A percentile compares a stretch with the other conserved stretches of the same genome.
These are phyloP conservation scores for Protobothrops mucrosquamatus DNA, from an alignment of 2,113 vertebrate species.

Conservation along the genomic window DNA sequence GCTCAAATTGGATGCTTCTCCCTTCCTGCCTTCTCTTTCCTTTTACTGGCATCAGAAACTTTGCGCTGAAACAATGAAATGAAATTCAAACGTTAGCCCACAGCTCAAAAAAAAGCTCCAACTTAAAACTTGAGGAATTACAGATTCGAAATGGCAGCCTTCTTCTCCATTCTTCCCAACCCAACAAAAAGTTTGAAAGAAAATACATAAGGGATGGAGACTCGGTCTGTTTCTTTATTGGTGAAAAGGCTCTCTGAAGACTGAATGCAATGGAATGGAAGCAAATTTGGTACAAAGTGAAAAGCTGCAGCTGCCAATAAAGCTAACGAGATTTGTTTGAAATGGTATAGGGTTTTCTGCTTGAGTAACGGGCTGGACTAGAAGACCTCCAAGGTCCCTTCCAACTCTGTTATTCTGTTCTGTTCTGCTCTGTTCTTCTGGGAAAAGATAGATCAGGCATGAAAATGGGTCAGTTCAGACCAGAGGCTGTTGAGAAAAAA, in stretches of 20 bases:
- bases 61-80: neutral
- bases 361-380: neutral
- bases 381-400: neutral
- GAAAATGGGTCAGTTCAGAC: neutral
- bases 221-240: neutral
- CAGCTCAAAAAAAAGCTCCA: neutral
- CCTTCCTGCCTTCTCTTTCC: neutral
- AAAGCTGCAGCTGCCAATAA: neutral
- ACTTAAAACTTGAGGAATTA: neutral
- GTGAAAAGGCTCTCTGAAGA: neutral
- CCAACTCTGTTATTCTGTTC: neutral
- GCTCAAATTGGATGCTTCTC: accelerated
- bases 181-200: neutral
- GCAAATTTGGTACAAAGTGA: neutral
- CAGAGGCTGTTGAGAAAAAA: neutral
- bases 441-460: neutral
- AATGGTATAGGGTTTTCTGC: neutral
- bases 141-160: too few relatives aligned
- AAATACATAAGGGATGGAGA: neutral
- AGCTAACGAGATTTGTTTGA: neutral
- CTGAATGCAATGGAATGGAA: neutral
- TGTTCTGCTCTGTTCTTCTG: neutral
- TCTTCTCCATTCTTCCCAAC: neutral
- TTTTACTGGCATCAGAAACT: neutral
- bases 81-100: neutral